A percentile compares a stretch with the other conserved stretches of the same genome.
phyloP scores from a whole-genome alignment of 2,113 vertebrate genomes.

The Embiotoca jacksoni region DNA sequence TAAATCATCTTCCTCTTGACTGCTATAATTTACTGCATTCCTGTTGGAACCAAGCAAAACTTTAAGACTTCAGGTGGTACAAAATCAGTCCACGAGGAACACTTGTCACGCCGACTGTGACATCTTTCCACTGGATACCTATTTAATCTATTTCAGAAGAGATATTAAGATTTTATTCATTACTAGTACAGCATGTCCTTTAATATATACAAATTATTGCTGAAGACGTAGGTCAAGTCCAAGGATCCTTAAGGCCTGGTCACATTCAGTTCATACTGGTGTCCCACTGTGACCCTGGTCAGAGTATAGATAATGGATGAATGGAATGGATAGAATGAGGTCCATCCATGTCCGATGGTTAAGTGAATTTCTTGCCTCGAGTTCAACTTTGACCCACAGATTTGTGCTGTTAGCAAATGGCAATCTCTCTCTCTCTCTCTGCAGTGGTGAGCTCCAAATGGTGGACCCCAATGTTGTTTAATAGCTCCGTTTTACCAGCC shows the following conservation, averaged over 20 bases:
- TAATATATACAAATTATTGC: no score
- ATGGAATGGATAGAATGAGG: no score
- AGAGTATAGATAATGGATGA: no score
- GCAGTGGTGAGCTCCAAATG: no score
- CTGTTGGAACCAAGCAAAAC: background rate
- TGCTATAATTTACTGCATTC: constrained; percentile 19
- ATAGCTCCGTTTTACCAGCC: no score
- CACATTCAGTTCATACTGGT: no score
- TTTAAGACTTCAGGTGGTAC: background rate
- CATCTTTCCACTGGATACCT: background rate
- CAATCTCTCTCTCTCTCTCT: no score
- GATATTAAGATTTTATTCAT: background rate
- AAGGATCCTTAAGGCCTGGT: no score
- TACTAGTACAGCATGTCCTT: no score
- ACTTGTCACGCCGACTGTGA: background rate
- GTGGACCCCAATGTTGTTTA: no score
- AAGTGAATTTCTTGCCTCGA: background rate
- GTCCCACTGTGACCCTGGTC: no score
- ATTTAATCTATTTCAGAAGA: background rate
- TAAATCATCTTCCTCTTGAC: constrained; percentile 21
- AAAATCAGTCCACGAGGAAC: background rate
- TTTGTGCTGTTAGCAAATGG: background rate
- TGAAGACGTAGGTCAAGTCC: no score
- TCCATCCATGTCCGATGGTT: background rate
- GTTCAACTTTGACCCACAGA: background rate